A percentile compares a stretch with the other conserved stretches of the same genome.
phyloP scores from a whole-genome alignment of 2,888 invertebrate species.

The Drosophila colorata region DNA sequence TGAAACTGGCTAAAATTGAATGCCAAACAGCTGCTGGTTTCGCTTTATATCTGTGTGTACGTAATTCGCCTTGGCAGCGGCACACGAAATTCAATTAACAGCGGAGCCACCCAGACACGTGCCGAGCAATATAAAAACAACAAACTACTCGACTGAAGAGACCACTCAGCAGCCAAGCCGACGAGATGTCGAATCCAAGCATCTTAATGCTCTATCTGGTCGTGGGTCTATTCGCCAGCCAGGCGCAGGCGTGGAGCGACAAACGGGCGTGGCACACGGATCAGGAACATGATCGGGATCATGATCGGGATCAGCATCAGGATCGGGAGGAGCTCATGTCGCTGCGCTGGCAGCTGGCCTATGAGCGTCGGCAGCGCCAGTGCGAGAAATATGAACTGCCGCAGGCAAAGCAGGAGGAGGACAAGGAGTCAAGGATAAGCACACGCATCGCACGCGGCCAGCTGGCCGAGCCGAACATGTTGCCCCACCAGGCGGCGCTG shows the following conservation, averaged over 20 bases:
- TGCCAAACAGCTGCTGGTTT: constrained; percentile 66
- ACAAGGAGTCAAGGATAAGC: no score
- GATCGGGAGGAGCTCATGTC: constrained; percentile 12
- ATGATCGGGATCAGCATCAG: no score
- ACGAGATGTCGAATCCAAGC: constrained; percentile 11
- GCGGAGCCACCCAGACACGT: constrained; percentile 43
- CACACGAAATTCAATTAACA: constrained; percentile 70
- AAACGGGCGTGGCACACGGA: not conserved
- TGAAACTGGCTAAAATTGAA: constrained; percentile 70
- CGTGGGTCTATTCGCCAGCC: not conserved
- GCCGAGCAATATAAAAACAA: constrained; percentile 58
- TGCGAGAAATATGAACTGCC: constrained; percentile 42
- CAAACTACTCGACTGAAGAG: constrained; percentile 45
- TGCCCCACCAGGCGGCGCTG: constrained; percentile 82
- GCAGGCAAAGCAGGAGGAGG: no score
- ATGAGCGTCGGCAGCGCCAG: constrained; percentile 53
- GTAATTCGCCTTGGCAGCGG: constrained; percentile 21
- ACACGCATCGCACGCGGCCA: constrained; percentile 81
- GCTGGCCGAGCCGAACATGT: constrained; percentile 75
- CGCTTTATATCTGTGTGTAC: constrained; percentile 12
- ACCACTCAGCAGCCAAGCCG: constrained; percentile 17
- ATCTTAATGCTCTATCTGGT: constrained; percentile 4
- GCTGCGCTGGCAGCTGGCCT: constrained; percentile 46
- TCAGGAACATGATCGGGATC: no score
- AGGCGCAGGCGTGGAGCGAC: not conserved